These are phyloP conservation scores for Goniozus legneri DNA, from an alignment of 1,140 invertebrate species.

Conservation along the genomic window DNA sequence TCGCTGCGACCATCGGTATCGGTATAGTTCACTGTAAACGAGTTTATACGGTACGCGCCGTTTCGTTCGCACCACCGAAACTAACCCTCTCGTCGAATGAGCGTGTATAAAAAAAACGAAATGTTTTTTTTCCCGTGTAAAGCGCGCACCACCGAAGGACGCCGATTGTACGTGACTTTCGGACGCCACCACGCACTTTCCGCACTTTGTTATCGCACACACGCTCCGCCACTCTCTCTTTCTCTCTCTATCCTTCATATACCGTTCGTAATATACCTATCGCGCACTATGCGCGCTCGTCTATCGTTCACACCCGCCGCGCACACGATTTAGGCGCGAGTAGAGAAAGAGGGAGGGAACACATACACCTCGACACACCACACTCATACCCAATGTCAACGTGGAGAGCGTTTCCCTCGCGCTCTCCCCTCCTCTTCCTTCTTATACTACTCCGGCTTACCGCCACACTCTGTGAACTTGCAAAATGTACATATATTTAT, in stretches of 20 bases:
- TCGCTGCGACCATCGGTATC: too few species aligned
- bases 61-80: neutral
- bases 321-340: too few species aligned
- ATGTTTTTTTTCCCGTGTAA: too few species aligned
- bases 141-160: too few species aligned
- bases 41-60: neutral
- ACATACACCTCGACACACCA: too few species aligned
- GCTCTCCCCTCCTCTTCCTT: neutral
- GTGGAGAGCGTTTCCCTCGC: neutral
- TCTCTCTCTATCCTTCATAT: constrained; percentile 1
- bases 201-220: constrained; percentile 13
- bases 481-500: too few species aligned
- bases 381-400: too few species aligned
- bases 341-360: too few species aligned
- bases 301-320: constrained; percentile 16
- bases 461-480: neutral
- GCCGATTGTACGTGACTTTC: neutral
- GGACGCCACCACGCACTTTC: constrained; percentile 10
- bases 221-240: constrained; percentile 8
- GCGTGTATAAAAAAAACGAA: too few species aligned
- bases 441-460: neutral
- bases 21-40: too few species aligned
- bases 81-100: neutral
- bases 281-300: too few species aligned
- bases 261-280: too few species aligned